phyloP scores from a whole-genome alignment of 2,797 vertebrate genomes.

The Acanthurus leucopareius region DNA sequence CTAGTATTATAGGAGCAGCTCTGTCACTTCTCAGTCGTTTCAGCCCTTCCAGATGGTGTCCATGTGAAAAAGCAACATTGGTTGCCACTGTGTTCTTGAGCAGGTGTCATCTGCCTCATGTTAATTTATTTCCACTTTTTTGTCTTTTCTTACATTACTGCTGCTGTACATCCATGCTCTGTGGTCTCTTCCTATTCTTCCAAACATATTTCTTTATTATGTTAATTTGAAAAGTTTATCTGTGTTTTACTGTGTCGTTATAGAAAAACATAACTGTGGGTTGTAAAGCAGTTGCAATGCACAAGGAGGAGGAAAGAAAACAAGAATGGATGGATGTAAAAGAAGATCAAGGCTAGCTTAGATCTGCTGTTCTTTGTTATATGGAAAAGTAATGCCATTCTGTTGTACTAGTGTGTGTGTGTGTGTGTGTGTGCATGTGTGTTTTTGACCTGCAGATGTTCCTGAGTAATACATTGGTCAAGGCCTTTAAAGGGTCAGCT shows the following conservation, averaged over 20 bases:
- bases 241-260: not conserved
- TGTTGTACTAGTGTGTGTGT: slow-evolving; percentile 35
- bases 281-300: not conserved
- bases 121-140: slow-evolving; percentile 45
- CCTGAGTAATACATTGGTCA: slow-evolving; percentile 59
- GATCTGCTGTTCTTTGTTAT: slow-evolving; percentile 76
- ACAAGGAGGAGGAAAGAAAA: not conserved
- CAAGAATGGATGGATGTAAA: slow-evolving; percentile 17
- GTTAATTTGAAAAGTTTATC: not conserved
- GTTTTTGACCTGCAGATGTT: slow-evolving; percentile 72
- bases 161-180: not conserved
- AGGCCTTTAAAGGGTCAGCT: slow-evolving; percentile 79
- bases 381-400: slow-evolving; percentile 74
- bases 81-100: slow-evolving; percentile 58
- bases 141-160: slow-evolving; percentile 20
- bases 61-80: slow-evolving; percentile 55
- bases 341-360: slow-evolving; percentile 80
- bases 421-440: slow-evolving; percentile 25
- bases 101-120: slow-evolving; percentile 57
- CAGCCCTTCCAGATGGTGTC: slow-evolving; percentile 59
- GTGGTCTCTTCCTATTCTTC: not conserved
- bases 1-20: slow-evolving; percentile 38
- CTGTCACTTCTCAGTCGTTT: slow-evolving; percentile 48
- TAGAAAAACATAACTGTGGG: not conserved
- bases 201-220: slow-evolving; percentile 3